These are phyloP conservation scores for Acipenser oxyrinchus DNA, from an alignment of 2,797 vertebrate species.

Conservation along the genomic window DNA sequence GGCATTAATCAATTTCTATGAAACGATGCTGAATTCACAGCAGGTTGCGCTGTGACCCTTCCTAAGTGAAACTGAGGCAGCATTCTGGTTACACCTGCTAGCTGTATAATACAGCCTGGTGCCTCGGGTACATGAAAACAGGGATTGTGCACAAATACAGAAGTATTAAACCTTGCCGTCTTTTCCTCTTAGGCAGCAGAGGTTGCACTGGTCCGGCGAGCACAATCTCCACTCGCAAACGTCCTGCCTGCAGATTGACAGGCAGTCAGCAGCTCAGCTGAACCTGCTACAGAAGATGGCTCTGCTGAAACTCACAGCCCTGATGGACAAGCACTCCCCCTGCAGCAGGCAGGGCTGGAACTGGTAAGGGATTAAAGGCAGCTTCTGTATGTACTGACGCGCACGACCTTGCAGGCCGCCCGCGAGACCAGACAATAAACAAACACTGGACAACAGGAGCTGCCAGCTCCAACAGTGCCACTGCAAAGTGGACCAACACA, in stretches of 20 bases:
- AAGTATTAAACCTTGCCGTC: neutral
- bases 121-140: neutral
- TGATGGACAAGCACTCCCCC: slow-evolving; percentile 81
- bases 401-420: too few species aligned
- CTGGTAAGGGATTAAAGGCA: slow-evolving; percentile 60
- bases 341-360: slow-evolving; percentile 81
- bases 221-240: slow-evolving; percentile 39
- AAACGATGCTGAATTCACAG: too few species aligned
- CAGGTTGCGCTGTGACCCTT: too few species aligned
- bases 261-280: slow-evolving; percentile 58
- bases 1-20: too few species aligned
- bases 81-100: neutral
- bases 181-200: slow-evolving; percentile 40
- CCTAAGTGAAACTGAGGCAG: neutral
- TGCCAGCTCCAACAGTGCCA: too few species aligned
- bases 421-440: too few species aligned
- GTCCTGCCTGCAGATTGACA: slow-evolving; percentile 41
- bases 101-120: neutral
- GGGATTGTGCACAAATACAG: neutral
- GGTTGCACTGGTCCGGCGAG: slow-evolving; percentile 50
- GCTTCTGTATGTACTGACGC: slow-evolving; percentile 19
- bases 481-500: too few species aligned
- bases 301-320: slow-evolving; percentile 68
- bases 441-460: too few species aligned
- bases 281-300: slow-evolving; percentile 69